A percentile compares a stretch with the other conserved stretches of the same genome.
phyloP scores from a whole-genome alignment of 92 coral and sea anemone species.

The Scolanthus callimorphus region DNA sequence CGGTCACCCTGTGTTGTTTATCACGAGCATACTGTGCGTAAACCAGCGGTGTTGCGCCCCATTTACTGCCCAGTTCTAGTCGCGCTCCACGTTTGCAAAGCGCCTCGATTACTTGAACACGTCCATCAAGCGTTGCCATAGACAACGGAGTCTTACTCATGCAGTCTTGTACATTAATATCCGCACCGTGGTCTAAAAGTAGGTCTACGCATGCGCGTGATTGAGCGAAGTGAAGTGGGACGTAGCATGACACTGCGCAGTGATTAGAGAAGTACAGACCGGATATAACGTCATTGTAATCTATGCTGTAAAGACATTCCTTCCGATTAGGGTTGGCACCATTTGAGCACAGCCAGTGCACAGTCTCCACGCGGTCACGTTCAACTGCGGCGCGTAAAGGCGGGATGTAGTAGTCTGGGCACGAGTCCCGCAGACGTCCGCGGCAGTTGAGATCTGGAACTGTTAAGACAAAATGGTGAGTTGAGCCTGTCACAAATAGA shows the following conservation, averaged over 20 bases:
- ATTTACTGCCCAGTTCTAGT: slow-evolving; percentile 47
- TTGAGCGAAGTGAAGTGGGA: slow-evolving; percentile 63
- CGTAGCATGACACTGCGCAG: slow-evolving; percentile 61
- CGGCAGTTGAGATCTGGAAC: slow-evolving; percentile 47
- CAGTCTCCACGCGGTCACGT: slow-evolving; percentile 38
- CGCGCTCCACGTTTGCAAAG: slow-evolving; percentile 54
- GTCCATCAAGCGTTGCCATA: slow-evolving; percentile 74
- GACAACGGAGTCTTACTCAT: slow-evolving; percentile 69
- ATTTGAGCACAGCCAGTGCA: slow-evolving; percentile 49
- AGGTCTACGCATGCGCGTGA: slow-evolving; percentile 43
- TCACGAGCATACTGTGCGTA: slow-evolving; percentile 75
- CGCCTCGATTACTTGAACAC: slow-evolving; percentile 44
- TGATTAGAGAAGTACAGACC: slow-evolving; percentile 50
- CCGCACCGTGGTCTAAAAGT: slow-evolving; percentile 51
- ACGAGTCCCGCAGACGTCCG: slow-evolving; percentile 36
- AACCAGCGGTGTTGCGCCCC: slow-evolving; percentile 78
- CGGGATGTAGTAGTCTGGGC: slow-evolving; percentile 43
- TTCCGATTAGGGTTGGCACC: slow-evolving; percentile 54
- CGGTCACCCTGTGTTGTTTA: slow-evolving; percentile 44
- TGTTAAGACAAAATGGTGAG: neutral
- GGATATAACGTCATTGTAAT: slow-evolving; percentile 39
- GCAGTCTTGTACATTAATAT: slow-evolving; percentile 50
- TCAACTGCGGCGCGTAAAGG: slow-evolving; percentile 73
- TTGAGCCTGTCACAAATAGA: no score
- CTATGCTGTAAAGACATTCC: slow-evolving; percentile 55